These are phyloP conservation scores for Schizopygopsis malacanthus DNA, from an alignment of 2,797 vertebrate genomes.

Conservation along the genomic window DNA sequence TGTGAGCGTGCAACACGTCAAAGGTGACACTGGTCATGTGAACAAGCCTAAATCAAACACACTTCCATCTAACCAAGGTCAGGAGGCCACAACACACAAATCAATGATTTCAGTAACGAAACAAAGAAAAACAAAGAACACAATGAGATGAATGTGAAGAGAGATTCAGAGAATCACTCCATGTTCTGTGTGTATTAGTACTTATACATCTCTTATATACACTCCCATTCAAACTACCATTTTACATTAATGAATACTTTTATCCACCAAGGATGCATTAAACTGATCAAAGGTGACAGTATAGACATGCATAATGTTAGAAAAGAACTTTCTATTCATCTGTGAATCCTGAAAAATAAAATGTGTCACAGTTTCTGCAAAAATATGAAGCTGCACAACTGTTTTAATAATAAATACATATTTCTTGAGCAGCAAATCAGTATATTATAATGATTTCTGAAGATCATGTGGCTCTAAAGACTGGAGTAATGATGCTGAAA, in stretches of 20 bases:
- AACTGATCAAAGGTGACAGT: neutral
- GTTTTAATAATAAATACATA: neutral
- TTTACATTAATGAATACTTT: neutral
- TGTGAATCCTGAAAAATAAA: no score
- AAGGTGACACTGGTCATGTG: neutral
- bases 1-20: neutral
- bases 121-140: neutral
- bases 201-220: neutral
- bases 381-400: neutral
- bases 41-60: slow-evolving; percentile 2
- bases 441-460: no score
- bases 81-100: slow-evolving; percentile 1
- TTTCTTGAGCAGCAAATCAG: no score
- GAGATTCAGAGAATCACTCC: neutral
- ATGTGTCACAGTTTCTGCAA: no score
- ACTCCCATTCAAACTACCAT: neutral
- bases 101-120: neutral
- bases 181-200: neutral
- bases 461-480: no score
- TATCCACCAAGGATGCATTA: neutral
- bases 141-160: neutral
- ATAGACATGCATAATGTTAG: neutral
- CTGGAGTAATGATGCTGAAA: no score
- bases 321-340: neutral
- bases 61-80: neutral